phyloP scores from a whole-genome alignment of 2,797 vertebrate species.

The Eupleurogrammus muticus region DNA sequence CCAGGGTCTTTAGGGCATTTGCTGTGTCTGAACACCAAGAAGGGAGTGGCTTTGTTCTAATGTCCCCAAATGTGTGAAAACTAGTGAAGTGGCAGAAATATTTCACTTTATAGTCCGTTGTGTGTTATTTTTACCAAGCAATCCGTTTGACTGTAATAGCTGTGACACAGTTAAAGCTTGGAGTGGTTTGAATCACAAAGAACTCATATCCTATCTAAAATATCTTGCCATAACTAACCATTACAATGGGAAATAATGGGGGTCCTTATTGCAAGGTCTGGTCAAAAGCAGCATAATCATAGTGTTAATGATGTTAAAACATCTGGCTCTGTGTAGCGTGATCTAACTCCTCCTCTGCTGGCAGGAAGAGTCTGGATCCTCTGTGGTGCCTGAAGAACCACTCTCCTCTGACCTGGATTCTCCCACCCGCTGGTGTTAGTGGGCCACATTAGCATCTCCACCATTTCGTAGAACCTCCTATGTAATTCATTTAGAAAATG shows the following conservation, averaged over 20 bases:
- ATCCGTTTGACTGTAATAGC: neutral
- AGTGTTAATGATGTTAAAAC: slow-evolving; percentile 58
- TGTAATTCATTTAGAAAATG: slow-evolving; percentile 78
- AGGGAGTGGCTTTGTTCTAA: slow-evolving; percentile 6
- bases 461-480: slow-evolving; percentile 64
- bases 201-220: neutral
- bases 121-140: neutral
- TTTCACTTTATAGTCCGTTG: neutral
- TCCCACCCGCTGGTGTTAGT: slow-evolving; percentile 62
- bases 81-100: neutral
- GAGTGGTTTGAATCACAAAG: slow-evolving; percentile 6
- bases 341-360: slow-evolving; percentile 34
- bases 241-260: slow-evolving; percentile 48
- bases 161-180: slow-evolving; percentile 7
- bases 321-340: slow-evolving; percentile 43
- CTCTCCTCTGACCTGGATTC: slow-evolving; percentile 70
- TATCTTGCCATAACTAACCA: slow-evolving; percentile 33
- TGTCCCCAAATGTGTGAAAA: slow-evolving; percentile 26
- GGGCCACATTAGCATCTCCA: slow-evolving; percentile 73
- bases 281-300: slow-evolving; percentile 42
- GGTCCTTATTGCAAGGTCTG: slow-evolving; percentile 31
- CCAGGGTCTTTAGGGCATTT: slow-evolving; percentile 35
- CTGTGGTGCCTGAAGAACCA: slow-evolving; percentile 38
- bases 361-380: slow-evolving; percentile 30
- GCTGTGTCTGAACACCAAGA: slow-evolving; percentile 21